phyloP scores from a whole-genome alignment of 1,140 invertebrate species.

The Zeugodacus cucurbitae region DNA sequence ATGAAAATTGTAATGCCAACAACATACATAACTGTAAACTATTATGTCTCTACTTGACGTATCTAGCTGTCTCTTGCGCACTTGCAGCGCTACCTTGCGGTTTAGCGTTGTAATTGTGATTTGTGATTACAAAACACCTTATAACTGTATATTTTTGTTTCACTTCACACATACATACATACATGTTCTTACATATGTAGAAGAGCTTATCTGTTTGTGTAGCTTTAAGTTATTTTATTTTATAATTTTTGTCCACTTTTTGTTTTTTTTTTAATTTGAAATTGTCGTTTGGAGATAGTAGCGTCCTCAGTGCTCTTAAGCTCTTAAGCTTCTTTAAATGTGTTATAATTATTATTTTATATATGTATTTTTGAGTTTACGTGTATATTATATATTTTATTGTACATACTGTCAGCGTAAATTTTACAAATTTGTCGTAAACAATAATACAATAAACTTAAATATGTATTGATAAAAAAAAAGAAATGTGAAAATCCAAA shows the following conservation, averaged over 20 bases:
- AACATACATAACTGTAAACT: neutral
- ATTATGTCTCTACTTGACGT: too few species aligned
- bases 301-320: neutral
- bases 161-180: too few species aligned
- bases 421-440: constrained; percentile 27
- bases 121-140: neutral
- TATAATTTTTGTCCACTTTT: neutral
- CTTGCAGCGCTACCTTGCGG: neutral
- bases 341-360: constrained; percentile 35
- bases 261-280: neutral
- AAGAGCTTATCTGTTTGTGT: neutral
- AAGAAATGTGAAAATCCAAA: neutral
- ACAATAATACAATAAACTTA: constrained; percentile 9
- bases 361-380: neutral
- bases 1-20: neutral
- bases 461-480: constrained; percentile 22
- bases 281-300: neutral
- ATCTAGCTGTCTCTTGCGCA: neutral
- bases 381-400: constrained; percentile 34
- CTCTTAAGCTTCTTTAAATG: constrained; percentile 14
- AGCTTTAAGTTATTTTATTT: constrained; percentile 30
- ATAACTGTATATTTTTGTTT: neutral
- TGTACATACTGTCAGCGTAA: constrained; percentile 24
- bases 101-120: neutral
- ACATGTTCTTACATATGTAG: neutral